Conservation (phyloP, 2,113 vertebrate genomes). For the Barbus barbus region DNA sequence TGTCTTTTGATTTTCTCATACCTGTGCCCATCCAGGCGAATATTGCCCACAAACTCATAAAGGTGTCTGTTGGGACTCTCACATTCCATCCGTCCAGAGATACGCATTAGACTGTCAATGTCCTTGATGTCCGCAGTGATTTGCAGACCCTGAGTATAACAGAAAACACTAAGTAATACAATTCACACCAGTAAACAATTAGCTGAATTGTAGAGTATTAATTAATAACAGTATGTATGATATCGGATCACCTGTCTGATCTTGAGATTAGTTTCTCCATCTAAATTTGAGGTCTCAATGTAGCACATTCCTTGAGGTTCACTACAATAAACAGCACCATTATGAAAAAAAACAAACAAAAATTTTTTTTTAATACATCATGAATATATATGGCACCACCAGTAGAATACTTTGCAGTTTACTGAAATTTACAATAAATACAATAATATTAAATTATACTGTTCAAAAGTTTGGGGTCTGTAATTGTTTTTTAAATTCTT, state of each 20-base stretch:
- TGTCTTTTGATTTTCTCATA: constrained; percentile 59
- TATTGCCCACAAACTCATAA: constrained; percentile 97
- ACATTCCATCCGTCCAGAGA: constrained; percentile 93
- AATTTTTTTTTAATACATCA: neutral
- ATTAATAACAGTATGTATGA: neutral
- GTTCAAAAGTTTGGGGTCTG: neutral
- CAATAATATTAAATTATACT: neutral
- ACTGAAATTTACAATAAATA: neutral
- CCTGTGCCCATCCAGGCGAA: constrained; percentile 90
- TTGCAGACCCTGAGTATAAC: constrained; percentile 81
- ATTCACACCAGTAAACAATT: neutral
- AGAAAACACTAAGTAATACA: neutral
- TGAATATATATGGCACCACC: neutral
- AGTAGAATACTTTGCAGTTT: neutral
- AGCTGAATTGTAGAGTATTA: neutral
- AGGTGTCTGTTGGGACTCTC: constrained; percentile 96
- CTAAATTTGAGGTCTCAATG: constrained; percentile 98
- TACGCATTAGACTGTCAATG: constrained; percentile 85
- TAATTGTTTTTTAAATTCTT: neutral
- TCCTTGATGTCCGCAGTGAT: constrained; percentile 90
- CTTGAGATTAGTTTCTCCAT: constrained; percentile 98
- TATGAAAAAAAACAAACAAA: constrained; percentile 1
- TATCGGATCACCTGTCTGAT: constrained; percentile 87
- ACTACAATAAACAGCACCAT: constrained; percentile 71
- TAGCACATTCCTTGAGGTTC: constrained; percentile 99